phyloP scores from a whole-genome alignment of 2,888 invertebrate species.

The Scaptomyza flava region DNA sequence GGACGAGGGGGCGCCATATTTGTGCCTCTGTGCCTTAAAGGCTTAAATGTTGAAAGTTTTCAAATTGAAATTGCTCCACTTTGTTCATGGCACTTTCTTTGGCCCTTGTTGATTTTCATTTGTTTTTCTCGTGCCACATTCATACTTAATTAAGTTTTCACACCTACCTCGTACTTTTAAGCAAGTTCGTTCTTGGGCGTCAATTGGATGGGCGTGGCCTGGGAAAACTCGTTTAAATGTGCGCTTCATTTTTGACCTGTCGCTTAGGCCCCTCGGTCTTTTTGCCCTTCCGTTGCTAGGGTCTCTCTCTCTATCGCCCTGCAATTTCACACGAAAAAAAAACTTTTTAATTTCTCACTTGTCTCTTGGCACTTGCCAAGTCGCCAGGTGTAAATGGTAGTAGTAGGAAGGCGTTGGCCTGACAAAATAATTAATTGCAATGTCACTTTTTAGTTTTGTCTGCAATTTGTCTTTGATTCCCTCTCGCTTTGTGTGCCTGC shows the following conservation, averaged over 20 bases:
- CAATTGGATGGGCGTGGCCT: conserved; percentile 39
- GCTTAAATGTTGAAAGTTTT: conserved; percentile 11
- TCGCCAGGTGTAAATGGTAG: conserved; percentile 41
- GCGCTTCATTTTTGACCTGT: conserved; percentile 79
- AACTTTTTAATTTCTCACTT: conserved; percentile 76
- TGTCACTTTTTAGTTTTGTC: conserved; percentile 63
- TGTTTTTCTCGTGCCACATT: conserved; percentile 28
- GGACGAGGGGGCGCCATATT: neutral
- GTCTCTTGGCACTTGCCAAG: conserved; percentile 60
- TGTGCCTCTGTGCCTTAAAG: conserved; percentile 1
- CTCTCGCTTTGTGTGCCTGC: conserved; percentile 21
- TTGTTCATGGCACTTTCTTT: neutral
- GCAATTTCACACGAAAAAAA: conserved; percentile 13
- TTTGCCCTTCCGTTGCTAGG: neutral
- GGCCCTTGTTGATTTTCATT: conserved; percentile 16
- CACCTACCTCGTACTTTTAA: conserved; percentile 15
- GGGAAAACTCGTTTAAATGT: conserved; percentile 72
- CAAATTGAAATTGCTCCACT: conserved; percentile 23
- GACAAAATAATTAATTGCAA: conserved; percentile 76
- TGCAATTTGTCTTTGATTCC: conserved; percentile 75
- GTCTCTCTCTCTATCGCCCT: neutral
- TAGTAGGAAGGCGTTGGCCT: conserved; percentile 16
- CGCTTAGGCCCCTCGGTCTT: conserved; percentile 32
- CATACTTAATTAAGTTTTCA: conserved; percentile 70
- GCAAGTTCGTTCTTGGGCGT: conserved; percentile 4